Evolutionary conservation across 2,888 invertebrate genomes (phyloP), one percentile per base, ranked within the genome.

Genomic region (Rhynchonema sp.): DNA sequence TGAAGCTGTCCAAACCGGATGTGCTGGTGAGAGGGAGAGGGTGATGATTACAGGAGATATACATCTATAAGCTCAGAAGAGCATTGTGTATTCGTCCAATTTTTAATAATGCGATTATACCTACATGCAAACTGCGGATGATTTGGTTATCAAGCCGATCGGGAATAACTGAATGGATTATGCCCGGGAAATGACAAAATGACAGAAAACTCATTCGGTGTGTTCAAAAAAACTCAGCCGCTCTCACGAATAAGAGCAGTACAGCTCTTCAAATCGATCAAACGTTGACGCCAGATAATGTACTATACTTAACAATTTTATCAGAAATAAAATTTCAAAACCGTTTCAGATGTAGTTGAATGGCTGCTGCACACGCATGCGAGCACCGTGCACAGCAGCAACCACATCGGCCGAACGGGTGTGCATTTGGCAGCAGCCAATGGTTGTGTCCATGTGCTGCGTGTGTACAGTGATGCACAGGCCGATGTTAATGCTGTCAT

Each of bases 361-460:
- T 92, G 91, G 90, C 76, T 94, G 54, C 77, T 90, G 60, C 82
- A 83, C 58, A 84, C 86, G 67, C 80, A 86, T 63, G 85, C 87
- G 1, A 85, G 86, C 2, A 67, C 84, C 83, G 57, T 91, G 83
- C 75, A 86, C 84, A 56, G 84, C n/a, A 66, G 86, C 2, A 94
- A 94, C 72, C 87, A 87, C 67, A 90, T 90, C 71, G 94, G 94
- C 0, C 82, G 90, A 62, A 88, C 89, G 27, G 84, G 90, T 26
- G 77, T 98, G 54, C 96, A 98, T 74, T 84, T 96, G 63, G 91
- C 94, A 1, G 90, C 92, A 13, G 81, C 88, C 56, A 86, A 87
- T 68, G 92, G 94, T 69, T 87, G 91, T 73, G 82, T 91, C 2
- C 91, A 91, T 74, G 83, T 92, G 77, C 29, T 28, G 9, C 49